A percentile compares a stretch with the other conserved stretches of the same genome.
These are phyloP conservation scores for Cygnus olor DNA, from an alignment of 2,797 vertebrate species.

Conservation along the genomic window DNA sequence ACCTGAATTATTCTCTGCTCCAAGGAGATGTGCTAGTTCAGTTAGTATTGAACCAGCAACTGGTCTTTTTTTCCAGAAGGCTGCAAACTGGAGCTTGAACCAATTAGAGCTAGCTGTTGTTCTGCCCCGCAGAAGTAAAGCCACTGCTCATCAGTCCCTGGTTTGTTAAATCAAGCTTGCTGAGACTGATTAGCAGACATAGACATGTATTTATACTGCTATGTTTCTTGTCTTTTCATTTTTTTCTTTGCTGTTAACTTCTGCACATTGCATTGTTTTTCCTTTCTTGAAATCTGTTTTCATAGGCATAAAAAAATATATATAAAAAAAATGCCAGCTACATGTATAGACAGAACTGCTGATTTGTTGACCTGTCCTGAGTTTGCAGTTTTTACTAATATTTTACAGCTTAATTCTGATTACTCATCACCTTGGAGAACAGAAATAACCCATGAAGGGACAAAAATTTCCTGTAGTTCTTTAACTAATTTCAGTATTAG, in stretches of 20 bases:
- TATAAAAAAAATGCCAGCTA: neutral
- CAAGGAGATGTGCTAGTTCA: neutral
- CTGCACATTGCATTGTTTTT: neutral
- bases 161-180: neutral
- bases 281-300: neutral
- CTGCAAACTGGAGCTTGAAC: neutral
- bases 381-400: neutral
- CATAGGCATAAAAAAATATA: neutral
- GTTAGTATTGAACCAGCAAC: neutral
- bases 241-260: neutral
- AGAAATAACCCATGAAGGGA: neutral
- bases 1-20: rapidly evolving
- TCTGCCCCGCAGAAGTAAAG: neutral
- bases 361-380: neutral
- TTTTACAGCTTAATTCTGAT: neutral
- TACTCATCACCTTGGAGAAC: neutral
- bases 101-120: neutral
- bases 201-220: neutral
- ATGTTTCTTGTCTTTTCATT: neutral
- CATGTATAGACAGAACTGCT: neutral
- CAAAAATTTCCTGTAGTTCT: neutral
- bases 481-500: neutral
- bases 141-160: neutral
- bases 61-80: neutral
- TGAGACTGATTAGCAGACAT: neutral